A percentile compares a stretch with the other conserved stretches of the same genome.
Evolutionary conservation across 2,113 vertebrate species (phyloP).

Genomic region (Lamprotornis superbus): DNA sequence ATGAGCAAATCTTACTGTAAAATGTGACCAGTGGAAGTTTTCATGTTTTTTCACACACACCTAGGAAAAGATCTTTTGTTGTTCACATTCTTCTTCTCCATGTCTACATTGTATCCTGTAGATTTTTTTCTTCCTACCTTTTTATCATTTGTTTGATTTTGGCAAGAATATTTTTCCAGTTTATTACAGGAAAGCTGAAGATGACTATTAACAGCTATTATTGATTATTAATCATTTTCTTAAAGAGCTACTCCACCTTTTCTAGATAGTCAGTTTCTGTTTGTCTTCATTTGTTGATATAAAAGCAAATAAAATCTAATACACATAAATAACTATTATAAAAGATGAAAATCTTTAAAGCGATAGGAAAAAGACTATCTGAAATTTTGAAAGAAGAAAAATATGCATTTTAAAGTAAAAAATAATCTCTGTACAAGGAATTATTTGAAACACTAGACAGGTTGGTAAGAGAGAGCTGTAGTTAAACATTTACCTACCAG

Average conservation of each 20-base stretch:
- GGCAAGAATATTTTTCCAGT: background rate
- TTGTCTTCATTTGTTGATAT: background rate
- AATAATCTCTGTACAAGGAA: background rate
- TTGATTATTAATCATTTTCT: background rate
- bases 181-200: background rate
- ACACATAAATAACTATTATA: background rate
- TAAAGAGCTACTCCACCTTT: background rate
- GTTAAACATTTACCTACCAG: background rate
- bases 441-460: background rate
- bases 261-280: background rate
- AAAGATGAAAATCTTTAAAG: background rate
- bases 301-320: background rate
- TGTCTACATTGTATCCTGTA: background rate
- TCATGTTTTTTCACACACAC: background rate
- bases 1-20: background rate
- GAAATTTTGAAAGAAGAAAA: background rate
- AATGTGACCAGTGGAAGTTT: background rate
- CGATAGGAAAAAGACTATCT: background rate
- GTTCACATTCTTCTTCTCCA: background rate
- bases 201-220: background rate
- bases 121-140: background rate
- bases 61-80: background rate
- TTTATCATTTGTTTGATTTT: background rate
- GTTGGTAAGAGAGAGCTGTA: background rate
- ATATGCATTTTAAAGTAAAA: background rate